Conservation (phyloP, 2,113 vertebrate genomes). For the Otocyon megalotis region DNA sequence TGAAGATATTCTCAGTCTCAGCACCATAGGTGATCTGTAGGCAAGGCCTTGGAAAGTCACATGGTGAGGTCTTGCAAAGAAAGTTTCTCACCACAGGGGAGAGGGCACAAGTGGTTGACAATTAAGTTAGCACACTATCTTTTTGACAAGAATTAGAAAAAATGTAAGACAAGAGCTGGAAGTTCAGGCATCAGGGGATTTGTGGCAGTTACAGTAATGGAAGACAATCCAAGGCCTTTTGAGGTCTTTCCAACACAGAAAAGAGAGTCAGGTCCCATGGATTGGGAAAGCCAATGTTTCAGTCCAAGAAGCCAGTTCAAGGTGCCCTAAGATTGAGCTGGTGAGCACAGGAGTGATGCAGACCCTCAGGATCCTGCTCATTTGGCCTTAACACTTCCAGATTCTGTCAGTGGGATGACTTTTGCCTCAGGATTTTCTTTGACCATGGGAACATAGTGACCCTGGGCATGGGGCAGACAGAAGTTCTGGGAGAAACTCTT, state of each 20-base stretch:
- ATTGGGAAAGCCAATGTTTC: not conserved
- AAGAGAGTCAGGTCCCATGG: not conserved
- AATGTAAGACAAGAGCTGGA: not conserved
- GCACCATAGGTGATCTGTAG: not conserved
- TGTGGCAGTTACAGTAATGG: not conserved
- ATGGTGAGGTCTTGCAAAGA: not conserved
- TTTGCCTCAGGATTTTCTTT: not conserved
- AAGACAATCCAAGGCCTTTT: not conserved
- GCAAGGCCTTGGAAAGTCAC: not conserved
- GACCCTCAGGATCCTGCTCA: accelerated
- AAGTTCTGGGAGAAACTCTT: not conserved
- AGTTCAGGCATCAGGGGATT: not conserved
- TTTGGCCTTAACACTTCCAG: not conserved
- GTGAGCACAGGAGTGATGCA: not conserved
- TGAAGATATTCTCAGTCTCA: not conserved
- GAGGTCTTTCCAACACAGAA: not conserved
- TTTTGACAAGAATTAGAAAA: not conserved
- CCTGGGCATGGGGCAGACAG: not conserved
- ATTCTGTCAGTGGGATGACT: not conserved
- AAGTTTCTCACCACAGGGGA: not conserved
- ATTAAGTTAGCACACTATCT: not conserved
- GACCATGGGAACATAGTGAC: not conserved
- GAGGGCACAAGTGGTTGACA: not conserved
- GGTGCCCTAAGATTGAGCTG: not conserved
- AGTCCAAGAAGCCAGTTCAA: not conserved